phyloP scores from a whole-genome alignment of 2,113 vertebrate genomes.

The Phrynosoma blainvillii region DNA sequence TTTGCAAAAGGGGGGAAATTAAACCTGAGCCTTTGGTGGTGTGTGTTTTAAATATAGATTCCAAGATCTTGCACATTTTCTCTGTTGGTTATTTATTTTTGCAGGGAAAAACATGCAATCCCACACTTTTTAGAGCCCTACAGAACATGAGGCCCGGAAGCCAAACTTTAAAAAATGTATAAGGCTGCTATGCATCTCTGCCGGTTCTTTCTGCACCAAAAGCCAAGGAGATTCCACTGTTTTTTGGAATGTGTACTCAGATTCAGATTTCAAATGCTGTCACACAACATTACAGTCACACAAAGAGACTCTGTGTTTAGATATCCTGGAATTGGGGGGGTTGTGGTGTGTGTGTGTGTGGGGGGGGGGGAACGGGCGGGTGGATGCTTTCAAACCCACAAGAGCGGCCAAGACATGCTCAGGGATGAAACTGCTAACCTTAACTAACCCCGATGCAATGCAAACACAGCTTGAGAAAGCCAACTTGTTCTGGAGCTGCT shows the following conservation, averaged over 20 bases:
- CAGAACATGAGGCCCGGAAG: background rate
- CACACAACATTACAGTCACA: slow-evolving; percentile 73
- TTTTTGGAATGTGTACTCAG: slow-evolving; percentile 48
- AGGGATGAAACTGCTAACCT: slow-evolving; percentile 13
- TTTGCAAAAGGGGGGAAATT: slow-evolving; percentile 83
- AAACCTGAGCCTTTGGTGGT: slow-evolving; percentile 55
- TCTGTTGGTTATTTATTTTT: background rate
- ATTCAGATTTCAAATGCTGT: slow-evolving; percentile 68
- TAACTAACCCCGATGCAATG: slow-evolving; percentile 10
- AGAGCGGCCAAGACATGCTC: slow-evolving; percentile 6
- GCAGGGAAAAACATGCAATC: fast-evolving
- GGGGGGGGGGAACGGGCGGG: too few species aligned
- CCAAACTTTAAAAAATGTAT: background rate
- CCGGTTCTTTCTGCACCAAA: background rate
- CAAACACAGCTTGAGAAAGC: background rate
- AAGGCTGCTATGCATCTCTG: too few species aligned
- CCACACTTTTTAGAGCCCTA: background rate
- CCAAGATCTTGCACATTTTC: background rate
- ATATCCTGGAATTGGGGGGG: background rate
- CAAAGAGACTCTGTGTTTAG: slow-evolving; percentile 66
- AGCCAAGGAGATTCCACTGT: slow-evolving; percentile 53
- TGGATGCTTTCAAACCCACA: background rate
- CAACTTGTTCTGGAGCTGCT: background rate
- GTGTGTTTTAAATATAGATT: background rate
- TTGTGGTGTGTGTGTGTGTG: too few species aligned